Base-by-base conservation (phyloP, 2,113 vertebrate species). In the Dasypus novemcinctus region DNA sequence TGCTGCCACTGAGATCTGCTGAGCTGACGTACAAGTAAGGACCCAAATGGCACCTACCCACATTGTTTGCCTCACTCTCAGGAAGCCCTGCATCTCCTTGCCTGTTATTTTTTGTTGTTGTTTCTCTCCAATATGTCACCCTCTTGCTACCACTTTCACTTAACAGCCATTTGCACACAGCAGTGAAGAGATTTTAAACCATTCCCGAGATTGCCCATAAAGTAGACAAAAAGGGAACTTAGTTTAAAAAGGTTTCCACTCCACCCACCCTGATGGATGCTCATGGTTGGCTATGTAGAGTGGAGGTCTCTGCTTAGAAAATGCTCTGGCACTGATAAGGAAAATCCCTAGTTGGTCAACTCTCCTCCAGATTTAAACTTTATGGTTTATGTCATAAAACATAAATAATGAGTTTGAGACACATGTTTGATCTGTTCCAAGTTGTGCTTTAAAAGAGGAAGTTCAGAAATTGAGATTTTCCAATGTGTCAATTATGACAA, bases 21-120 rank as follows among this genome's bases (percentile, higher is more conserved):
- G 59, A 72, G 49, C 90, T 90, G 91, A 59, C 72, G 90, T 38
- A 85, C 84, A 92, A 96, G 95, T 88, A 96, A 49, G 96, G 97
- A 96, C 95, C 90, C 78, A 80, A 94, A 96, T 94, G 96, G 97
- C 97, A 94, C 93, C 89, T 41, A 31, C 82, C 96, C 97, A 97
- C 90, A 97, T 81, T 10, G 0, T 81, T 36, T 87, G 88, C 64
- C 9, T 92, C 96, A 41, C 94, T 91, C 97, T 96, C 80, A 10
- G 83, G 89, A 86, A 87, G 92, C 72, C 90, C 94, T 29, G 0
- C 1, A 1, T 85, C 96, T 97, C 71, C 95, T 91, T 41, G 72
- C 79, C 96, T 64, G 81, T 80, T 79, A 75, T 78, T 96, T 94
- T 57, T 69, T 57, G 63, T 43, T 31, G 49, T 43, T 61, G 31